These are phyloP conservation scores for Holothuria glaberrima DNA, from an alignment of 35 echinoderm and acorn worm genomes.

Conservation along the genomic window DNA sequence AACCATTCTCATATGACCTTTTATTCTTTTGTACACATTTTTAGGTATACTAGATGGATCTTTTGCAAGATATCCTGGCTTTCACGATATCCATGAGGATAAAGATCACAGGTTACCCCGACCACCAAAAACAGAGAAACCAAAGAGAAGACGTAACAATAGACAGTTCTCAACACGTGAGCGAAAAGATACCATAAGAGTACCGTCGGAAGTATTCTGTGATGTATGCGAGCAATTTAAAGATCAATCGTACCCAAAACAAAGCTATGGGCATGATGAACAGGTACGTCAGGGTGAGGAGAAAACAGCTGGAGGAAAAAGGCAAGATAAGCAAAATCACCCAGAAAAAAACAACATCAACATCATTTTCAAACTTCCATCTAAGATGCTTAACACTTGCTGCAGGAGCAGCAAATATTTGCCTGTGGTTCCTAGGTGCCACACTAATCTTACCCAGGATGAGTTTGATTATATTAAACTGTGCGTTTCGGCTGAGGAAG, in stretches of 20 bases:
- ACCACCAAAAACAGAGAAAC: not conserved
- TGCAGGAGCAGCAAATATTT: not conserved
- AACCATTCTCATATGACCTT: too few relatives aligned
- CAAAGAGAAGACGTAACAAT: not conserved
- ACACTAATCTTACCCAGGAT: not conserved
- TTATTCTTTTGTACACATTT: too few relatives aligned
- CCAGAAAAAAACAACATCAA: not conserved
- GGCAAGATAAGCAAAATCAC: not conserved
- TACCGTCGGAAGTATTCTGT: not conserved
- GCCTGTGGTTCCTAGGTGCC: too few relatives aligned
- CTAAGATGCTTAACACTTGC: not conserved
- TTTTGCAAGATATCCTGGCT: not conserved
- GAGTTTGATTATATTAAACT: conserved; percentile 19
- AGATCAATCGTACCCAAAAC: not conserved
- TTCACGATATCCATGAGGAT: conserved; percentile 30
- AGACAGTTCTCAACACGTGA: too few relatives aligned
- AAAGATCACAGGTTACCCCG: not conserved
- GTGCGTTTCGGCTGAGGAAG: conserved; percentile 12
- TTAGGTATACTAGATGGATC: not conserved
- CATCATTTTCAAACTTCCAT: not conserved
- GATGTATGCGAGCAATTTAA: not conserved
- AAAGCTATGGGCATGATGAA: not conserved
- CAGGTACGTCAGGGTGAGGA: not conserved
- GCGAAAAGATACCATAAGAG: too few relatives aligned
- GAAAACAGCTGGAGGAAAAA: too few relatives aligned